phyloP scores from a whole-genome alignment of 2,113 vertebrate genomes.

The Puma concolor region DNA sequence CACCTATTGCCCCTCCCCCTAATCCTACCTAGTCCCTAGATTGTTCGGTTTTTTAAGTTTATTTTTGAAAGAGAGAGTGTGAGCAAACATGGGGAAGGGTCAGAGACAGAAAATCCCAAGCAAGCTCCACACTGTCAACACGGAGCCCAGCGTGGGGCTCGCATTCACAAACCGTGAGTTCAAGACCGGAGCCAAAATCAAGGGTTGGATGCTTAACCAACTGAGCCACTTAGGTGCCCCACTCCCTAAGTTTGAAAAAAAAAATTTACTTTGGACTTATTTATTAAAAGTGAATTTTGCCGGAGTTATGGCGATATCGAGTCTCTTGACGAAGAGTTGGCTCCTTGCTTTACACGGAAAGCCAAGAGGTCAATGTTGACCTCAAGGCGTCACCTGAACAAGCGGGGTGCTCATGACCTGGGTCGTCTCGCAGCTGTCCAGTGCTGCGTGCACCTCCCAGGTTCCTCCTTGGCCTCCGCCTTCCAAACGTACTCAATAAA shows the following conservation, averaged over 20 bases:
- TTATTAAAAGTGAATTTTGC: neutral
- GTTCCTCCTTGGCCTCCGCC: neutral
- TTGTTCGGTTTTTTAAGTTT: no score
- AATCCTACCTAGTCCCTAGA: neutral
- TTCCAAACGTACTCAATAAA: neutral
- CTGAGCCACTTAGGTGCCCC: no score
- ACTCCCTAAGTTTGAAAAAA: neutral
- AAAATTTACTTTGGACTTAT: neutral
- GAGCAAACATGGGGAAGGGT: no score
- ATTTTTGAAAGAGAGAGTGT: no score
- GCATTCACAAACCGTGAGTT: no score
- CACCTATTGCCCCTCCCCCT: no score
- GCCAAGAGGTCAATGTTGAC: no score
- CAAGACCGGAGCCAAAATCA: no score
- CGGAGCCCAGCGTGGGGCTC: no score
- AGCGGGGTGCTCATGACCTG: neutral
- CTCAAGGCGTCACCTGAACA: neutral
- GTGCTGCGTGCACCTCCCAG: rapidly evolving
- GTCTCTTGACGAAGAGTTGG: neutral
- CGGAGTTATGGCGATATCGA: neutral
- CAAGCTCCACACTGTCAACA: no score
- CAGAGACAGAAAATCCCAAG: no score
- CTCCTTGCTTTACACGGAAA: neutral
- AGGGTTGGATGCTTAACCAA: no score
- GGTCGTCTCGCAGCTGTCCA: rapidly evolving